Evolutionary conservation across 2,888 invertebrate species (phyloP).

Genomic region (Pollenia amentaria): DNA sequence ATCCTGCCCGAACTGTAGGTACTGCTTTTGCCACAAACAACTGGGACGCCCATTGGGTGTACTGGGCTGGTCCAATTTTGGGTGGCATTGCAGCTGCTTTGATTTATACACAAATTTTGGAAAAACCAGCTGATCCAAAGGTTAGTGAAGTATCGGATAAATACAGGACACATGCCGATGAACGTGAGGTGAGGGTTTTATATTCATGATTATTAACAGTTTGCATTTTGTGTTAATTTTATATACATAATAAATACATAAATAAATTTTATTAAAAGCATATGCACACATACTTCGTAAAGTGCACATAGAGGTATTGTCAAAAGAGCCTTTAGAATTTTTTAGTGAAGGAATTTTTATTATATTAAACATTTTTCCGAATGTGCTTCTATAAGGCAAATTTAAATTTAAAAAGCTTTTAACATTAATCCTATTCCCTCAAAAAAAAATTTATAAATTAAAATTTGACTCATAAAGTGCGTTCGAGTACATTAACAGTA

Average conservation of each 20-base stretch:
- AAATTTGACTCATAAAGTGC: too few relatives aligned
- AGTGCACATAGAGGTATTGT: too few relatives aligned
- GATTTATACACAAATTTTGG: slow-evolving; percentile 87
- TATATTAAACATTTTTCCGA: too few relatives aligned
- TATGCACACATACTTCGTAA: neutral
- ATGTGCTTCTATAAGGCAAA: too few relatives aligned
- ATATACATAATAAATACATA: neutral
- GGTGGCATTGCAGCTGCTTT: slow-evolving; percentile 92
- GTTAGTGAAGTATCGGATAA: slow-evolving; percentile 81
- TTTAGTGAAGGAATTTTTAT: too few relatives aligned
- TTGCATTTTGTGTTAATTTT: slow-evolving; percentile 36
- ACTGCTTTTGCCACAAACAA: slow-evolving; percentile 91
- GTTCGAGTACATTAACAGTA: too few relatives aligned
- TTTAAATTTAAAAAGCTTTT: too few relatives aligned
- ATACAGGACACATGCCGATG: slow-evolving; percentile 85
- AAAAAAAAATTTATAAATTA: too few relatives aligned
- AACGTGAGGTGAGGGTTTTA: slow-evolving; percentile 87
- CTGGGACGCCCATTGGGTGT: slow-evolving; percentile 94
- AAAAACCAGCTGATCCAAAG: slow-evolving; percentile 78
- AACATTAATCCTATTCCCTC: too few relatives aligned
- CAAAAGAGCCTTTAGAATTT: too few relatives aligned
- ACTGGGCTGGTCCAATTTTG: slow-evolving; percentile 94
- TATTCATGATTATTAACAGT: slow-evolving; percentile 74
- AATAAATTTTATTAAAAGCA: neutral
- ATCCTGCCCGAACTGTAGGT: slow-evolving; percentile 95